Evolutionary conservation across 2,888 invertebrate species (phyloP).

Genomic region (Pedicia rivosa): DNA sequence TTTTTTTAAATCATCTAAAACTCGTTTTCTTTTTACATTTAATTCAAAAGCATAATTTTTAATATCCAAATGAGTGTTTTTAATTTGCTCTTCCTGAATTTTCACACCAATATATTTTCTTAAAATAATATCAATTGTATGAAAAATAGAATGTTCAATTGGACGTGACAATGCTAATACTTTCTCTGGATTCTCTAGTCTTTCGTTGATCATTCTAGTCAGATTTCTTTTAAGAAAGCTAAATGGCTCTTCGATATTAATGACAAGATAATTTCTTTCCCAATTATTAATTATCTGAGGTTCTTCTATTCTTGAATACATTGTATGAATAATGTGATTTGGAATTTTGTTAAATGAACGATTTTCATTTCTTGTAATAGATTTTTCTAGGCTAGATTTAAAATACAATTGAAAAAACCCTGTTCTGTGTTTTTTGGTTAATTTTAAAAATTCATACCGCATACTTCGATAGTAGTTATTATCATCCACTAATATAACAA

Average conservation of each 20-base stretch:
- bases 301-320: conserved; percentile 19
- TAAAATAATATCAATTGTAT: conserved; percentile 18
- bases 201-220: conserved; percentile 6
- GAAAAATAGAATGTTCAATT: conserved; percentile 3
- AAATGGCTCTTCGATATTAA: background rate
- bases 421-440: conserved; percentile 14
- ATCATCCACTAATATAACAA: conserved; percentile 24
- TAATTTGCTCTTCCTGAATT: background rate
- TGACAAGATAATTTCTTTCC: conserved; percentile 9
- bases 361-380: conserved; percentile 16
- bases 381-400: conserved; percentile 9
- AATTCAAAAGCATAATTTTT: conserved; percentile 13
- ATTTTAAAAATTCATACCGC: conserved; percentile 23
- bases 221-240: conserved; percentile 4
- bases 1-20: conserved; percentile 13
- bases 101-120: conserved; percentile 16
- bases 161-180: background rate
- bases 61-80: background rate
- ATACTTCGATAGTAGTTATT: conserved; percentile 27
- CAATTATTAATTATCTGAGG: conserved; percentile 13
- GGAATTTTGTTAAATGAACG: conserved; percentile 16
- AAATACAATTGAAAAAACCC: conserved; percentile 22
- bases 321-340: conserved; percentile 15
- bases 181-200: background rate
- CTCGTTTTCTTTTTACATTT: conserved; percentile 19